A percentile compares a stretch with the other conserved stretches of the same genome.
phyloP scores from a whole-genome alignment of 1,140 invertebrate genomes.

The Ceratosolen fusciceps region DNA sequence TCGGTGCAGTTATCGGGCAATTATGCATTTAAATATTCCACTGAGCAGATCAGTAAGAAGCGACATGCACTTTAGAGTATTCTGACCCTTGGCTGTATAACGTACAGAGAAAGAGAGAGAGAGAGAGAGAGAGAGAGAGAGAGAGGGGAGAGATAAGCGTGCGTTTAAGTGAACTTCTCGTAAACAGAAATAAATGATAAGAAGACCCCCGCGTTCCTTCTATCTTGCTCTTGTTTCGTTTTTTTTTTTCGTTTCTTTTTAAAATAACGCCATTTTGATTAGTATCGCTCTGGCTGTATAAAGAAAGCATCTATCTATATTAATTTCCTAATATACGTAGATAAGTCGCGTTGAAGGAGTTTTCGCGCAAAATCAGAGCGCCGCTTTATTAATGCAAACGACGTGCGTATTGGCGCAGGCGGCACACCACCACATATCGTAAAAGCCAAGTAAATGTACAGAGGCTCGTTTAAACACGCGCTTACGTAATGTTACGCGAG shows the following conservation, averaged over 20 bases:
- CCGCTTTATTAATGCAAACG: background rate
- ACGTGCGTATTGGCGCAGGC: background rate
- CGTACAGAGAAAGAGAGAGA: background rate
- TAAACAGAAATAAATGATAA: constrained; percentile 35
- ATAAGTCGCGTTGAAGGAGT: constrained; percentile 14
- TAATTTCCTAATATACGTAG: constrained; percentile 23
- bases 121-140: background rate
- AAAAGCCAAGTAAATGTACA: background rate
- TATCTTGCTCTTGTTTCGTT: background rate
- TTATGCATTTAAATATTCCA: constrained; percentile 11
- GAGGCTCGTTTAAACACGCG: background rate
- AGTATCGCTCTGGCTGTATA: background rate
- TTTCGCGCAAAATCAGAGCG: background rate
- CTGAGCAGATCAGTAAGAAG: background rate
- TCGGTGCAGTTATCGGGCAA: background rate
- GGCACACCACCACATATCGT: background rate
- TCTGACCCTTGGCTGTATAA: background rate
- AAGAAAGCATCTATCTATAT: constrained; percentile 17
- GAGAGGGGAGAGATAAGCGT: background rate
- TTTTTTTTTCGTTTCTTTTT: background rate
- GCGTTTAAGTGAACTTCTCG: background rate
- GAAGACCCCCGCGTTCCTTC: background rate
- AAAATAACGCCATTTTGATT: constrained; percentile 38
- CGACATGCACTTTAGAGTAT: constrained; percentile 4
- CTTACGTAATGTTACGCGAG: constrained; percentile 2